A percentile compares a stretch with the other conserved stretches of the same genome.
Conservation (phyloP, 1,140 invertebrate genomes). For the Drosophila tsacasi region DNA sequence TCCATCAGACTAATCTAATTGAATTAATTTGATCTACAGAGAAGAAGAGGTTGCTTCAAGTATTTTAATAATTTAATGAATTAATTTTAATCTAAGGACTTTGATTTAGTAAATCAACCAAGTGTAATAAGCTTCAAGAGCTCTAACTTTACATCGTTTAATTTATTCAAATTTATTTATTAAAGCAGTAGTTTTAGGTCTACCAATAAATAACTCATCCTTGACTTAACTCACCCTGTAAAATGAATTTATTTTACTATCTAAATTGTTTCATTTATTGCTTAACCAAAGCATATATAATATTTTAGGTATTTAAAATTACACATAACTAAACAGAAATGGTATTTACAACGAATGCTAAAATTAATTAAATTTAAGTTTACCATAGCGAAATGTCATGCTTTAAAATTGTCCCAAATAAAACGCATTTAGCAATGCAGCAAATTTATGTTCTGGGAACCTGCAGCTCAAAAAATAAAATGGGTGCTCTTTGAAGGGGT, state of each 20-base stretch:
- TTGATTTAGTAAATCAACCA: background rate
- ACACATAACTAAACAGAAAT: background rate
- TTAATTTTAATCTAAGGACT: no score
- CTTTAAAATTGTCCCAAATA: background rate
- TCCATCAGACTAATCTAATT: no score
- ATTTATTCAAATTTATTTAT: background rate
- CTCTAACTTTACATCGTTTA: background rate
- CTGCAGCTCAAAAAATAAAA: background rate
- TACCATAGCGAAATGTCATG: background rate
- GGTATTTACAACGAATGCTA: background rate
- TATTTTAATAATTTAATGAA: no score
- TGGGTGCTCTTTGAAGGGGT: background rate
- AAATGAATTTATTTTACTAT: background rate
- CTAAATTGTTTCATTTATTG: background rate
- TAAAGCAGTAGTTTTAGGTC: background rate
- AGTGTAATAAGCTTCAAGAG: background rate
- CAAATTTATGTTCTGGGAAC: conserved; percentile 1
- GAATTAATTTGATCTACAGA: no score
- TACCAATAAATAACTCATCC: no score
- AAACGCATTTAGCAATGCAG: background rate
- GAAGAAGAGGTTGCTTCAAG: background rate
- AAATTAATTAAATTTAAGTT: background rate
- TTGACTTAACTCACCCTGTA: no score
- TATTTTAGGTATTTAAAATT: background rate
- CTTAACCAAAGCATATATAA: background rate